A percentile compares a stretch with the other conserved stretches of the same genome.
These are phyloP conservation scores for Chionodraco myersi DNA, from an alignment of 2,113 vertebrate genomes.

Conservation along the genomic window DNA sequence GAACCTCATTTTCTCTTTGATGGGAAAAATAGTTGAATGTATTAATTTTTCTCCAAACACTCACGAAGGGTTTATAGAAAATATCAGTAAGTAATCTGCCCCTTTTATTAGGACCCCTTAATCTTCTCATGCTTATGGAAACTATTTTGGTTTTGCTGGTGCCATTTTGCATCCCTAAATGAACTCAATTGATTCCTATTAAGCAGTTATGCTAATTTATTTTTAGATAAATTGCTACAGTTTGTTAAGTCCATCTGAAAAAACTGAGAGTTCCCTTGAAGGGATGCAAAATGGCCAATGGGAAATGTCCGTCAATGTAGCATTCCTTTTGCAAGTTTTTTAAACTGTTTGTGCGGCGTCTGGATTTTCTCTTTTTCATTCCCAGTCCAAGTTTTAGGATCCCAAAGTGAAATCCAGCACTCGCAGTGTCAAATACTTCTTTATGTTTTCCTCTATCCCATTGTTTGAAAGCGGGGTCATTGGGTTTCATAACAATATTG, in stretches of 20 bases:
- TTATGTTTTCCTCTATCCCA: slow-evolving; percentile 18
- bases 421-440: slow-evolving; percentile 5
- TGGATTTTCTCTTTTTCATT: slow-evolving; percentile 36
- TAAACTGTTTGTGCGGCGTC: slow-evolving; percentile 39
- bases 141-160: slow-evolving; percentile 52
- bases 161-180: slow-evolving; percentile 66
- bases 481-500: slow-evolving; percentile 39
- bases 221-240: neutral
- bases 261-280: slow-evolving; percentile 22
- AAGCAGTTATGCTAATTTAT: neutral
- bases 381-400: slow-evolving; percentile 29
- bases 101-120: slow-evolving; percentile 43
- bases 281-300: slow-evolving; percentile 68
- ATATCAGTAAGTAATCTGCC: slow-evolving; percentile 89
- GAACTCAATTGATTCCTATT: slow-evolving; percentile 17
- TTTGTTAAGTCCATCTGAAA: neutral
- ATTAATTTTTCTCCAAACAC: slow-evolving; percentile 88
- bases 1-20: slow-evolving; percentile 46
- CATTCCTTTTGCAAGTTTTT: slow-evolving; percentile 61
- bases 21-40: slow-evolving; percentile 79
- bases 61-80: slow-evolving; percentile 90
- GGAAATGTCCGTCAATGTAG: slow-evolving; percentile 52
- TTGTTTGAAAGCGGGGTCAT: slow-evolving; percentile 29
- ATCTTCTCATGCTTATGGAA: slow-evolving; percentile 52
- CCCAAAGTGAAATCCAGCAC: slow-evolving; percentile 31